phyloP scores from a whole-genome alignment of 1,140 invertebrate genomes.

The Drosophila lacertosa region DNA sequence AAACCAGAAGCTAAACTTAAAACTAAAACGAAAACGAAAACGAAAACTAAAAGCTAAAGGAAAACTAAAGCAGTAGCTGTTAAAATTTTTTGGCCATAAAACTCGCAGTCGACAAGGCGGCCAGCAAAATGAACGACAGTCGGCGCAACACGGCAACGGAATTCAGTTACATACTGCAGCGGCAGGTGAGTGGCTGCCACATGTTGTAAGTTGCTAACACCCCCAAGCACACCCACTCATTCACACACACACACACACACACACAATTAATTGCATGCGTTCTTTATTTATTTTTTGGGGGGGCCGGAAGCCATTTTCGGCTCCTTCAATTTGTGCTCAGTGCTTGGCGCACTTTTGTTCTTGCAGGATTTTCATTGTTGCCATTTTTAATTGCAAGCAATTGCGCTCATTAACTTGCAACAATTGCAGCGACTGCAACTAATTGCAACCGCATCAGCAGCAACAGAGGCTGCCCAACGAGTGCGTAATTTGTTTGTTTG shows the following conservation, averaged over 20 bases:
- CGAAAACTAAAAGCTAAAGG: slow-evolving; percentile 20
- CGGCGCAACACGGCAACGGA: slow-evolving; percentile 82
- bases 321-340: slow-evolving; percentile 6
- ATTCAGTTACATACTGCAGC: slow-evolving; percentile 83
- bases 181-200: slow-evolving; percentile 68
- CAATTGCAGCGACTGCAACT: slow-evolving; percentile 41
- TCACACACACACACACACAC: neutral
- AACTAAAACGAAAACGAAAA: slow-evolving; percentile 27
- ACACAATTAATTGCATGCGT: slow-evolving; percentile 38
- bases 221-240: neutral
- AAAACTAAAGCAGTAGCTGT: slow-evolving; percentile 45
- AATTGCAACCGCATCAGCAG: slow-evolving; percentile 25
- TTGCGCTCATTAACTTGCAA: slow-evolving; percentile 61
- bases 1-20: slow-evolving; percentile 28
- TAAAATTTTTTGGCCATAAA: slow-evolving; percentile 52
- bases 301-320: slow-evolving; percentile 14
- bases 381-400: slow-evolving; percentile 68
- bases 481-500: slow-evolving; percentile 16
- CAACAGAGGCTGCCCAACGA: neutral
- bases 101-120: slow-evolving; percentile 18
- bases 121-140: slow-evolving; percentile 78
- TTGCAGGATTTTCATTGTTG: slow-evolving; percentile 49
- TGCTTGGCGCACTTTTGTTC: slow-evolving; percentile 9
- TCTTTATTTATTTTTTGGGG: no score
- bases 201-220: slow-evolving; percentile 7